Evolutionary conservation across 2,888 invertebrate genomes (phyloP), one percentile per base, ranked within the genome.

Genomic region (Brassicogethes aeneus): DNA sequence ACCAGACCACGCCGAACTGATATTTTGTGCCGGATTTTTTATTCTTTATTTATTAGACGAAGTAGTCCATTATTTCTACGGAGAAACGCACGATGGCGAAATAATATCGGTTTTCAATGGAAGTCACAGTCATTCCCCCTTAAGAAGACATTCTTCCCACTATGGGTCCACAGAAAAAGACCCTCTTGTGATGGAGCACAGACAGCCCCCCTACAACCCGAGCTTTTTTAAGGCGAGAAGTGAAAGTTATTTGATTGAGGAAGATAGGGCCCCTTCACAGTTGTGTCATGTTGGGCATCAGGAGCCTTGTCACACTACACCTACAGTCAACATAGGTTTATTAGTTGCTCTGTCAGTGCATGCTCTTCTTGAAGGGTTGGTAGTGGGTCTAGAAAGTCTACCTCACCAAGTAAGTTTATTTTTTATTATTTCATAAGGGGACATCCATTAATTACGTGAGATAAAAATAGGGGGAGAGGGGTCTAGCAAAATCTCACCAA

Each of bases 351-450:
- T 90, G 38, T 82, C 85, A 0, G 73, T 87, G 44, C 90, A 90
- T 55, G 80, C 88, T 13, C 65, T 87, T 10, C 68, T 89, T 46
- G 89, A 90, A 61, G 90, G 90, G 1, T 61, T 89, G 38, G 87
- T 88, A 0, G 83, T 90, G 54, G 90, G 90, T 0, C 68, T 90
- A 29, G 86, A 88, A 62, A 72, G 73, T 40, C 71, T 73, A 10
- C 59, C 78, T 10, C 65, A 75, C 2, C 77, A 79, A 71, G 85
- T 85, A 60, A 47, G 37, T 42, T 29, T n/a, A 16, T 38, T 23
- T 7, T 23, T 10, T 30, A 15, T 38, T 14, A n/a, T n/a, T n/a
- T n/a, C n/a, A n/a, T n/a, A n/a, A n/a, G n/a, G n/a, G n/a, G n/a
- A n/a, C n/a, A 10, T 23, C 13, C 37, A 29, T 8, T n/a, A n/a